These are phyloP conservation scores for Cephalopachus bancanus DNA, from an alignment of 2,797 vertebrate genomes.

Conservation along the genomic window DNA sequence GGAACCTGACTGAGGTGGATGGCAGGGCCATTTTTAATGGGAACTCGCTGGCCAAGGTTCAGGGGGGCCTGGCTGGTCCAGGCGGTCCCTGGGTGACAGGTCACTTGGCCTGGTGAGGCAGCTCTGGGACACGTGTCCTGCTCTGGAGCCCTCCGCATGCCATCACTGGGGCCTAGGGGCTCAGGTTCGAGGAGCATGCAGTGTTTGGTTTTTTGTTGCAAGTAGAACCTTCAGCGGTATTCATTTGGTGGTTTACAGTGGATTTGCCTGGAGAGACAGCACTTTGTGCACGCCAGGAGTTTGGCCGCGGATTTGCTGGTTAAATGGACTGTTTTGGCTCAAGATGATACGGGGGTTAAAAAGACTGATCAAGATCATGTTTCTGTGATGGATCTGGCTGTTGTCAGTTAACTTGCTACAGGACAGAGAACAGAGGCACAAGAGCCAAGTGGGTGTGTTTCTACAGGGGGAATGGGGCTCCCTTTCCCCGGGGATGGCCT, in stretches of 20 bases:
- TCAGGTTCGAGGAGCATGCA: not conserved
- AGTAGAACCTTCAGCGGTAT: not conserved
- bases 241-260: not conserved
- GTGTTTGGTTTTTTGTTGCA: not conserved
- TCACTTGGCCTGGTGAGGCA: not conserved
- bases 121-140: fast-evolving
- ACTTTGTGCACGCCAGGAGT: not conserved
- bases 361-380: not conserved
- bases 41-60: slow-evolving; percentile 8
- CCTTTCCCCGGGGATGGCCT: too few species aligned
- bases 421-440: not conserved
- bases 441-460: fast-evolving
- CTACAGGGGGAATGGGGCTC: fast-evolving
- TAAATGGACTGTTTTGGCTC: not conserved
- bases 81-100: not conserved
- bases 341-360: not conserved
- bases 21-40: slow-evolving; percentile 50
- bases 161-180: not conserved
- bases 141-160: too few species aligned
- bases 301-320: not conserved
- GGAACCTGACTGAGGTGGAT: slow-evolving; percentile 38
- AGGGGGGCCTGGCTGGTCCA: slow-evolving; percentile 52
- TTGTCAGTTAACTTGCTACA: not conserved
- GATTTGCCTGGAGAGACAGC: not conserved
- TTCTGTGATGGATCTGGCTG: not conserved